Conservation (phyloP, 1,140 invertebrate species). For the Lucilia sericata region DNA sequence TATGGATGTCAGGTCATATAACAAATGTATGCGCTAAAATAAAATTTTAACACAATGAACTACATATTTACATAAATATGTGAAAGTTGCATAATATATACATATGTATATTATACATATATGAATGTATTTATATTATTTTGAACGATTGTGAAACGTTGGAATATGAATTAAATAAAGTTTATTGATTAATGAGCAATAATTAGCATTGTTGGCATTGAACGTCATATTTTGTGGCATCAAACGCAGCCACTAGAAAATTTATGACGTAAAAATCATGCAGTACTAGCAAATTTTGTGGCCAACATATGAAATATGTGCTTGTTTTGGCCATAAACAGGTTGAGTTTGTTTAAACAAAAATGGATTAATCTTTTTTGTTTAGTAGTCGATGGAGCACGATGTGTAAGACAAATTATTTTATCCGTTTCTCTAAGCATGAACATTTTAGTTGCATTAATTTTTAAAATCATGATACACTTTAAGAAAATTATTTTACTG, state of each 20-base stretch:
- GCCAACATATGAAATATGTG: background rate
- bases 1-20: too few species aligned
- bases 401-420: background rate
- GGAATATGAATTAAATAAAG: conserved; percentile 54
- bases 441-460: background rate
- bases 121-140: background rate
- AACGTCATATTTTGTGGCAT: conserved; percentile 66
- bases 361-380: too few species aligned
- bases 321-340: background rate
- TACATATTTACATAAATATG: background rate
- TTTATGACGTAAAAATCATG: background rate
- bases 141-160: background rate
- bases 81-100: background rate
- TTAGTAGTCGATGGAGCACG: conserved; percentile 42
- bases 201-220: conserved; percentile 66
- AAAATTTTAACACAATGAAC: too few species aligned
- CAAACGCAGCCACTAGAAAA: conserved; percentile 27
- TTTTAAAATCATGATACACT: too few species aligned
- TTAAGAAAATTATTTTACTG: too few species aligned
- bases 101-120: too few species aligned
- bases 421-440: background rate
- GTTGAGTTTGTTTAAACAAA: too few species aligned
- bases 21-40: too few species aligned
- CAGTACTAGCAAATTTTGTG: too few species aligned
- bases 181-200: conserved; percentile 68